Evolutionary conservation across 1,140 invertebrate genomes (phyloP), one percentile per base, ranked within the genome.

Genomic region (Bradysia coprophila): DNA sequence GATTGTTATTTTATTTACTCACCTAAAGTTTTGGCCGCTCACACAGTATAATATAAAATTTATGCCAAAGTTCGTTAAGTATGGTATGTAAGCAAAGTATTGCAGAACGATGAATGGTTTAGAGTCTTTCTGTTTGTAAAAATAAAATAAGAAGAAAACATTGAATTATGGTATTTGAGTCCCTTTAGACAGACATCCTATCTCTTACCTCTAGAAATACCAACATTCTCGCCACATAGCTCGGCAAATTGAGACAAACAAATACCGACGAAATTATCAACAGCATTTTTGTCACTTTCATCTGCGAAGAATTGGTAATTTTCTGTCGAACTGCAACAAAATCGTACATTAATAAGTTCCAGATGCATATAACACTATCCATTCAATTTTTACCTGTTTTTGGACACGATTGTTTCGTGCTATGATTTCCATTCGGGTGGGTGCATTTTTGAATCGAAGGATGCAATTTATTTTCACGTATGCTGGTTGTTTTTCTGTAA

Each of bases 21-120:
- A 69, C 21, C 81, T 65, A 56, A 89, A 90, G 61, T 84, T 84
- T 53, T 81, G 74, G 3, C 84, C 84, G 47, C 71, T 78, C 42
- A 81, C 67, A 52, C 82, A 85, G 61, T 89, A 89, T 15, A 90
- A 64, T n/a, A 81, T 65, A 57, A 90, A 87, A 65, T 88, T 88
- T 38, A 88, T 80, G 38, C 78, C 79, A 52, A 86, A 88, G 59
- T 88, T 87, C 8, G 78, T 77, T 49, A 84, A 72, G 57, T 81
- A 88, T n/a, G 82, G 61, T 40, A 54, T 50, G 49, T 53, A 49
- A 49, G 56, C 49, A 41, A 61, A 56, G 37, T 61, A 60, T 43
- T 60, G 57, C 41, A 53, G 40, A 9, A 51, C 52, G 31, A 59
- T 46, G 43, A 54, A 58, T 21, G 32, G 38, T 49, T 57, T 43